phyloP scores from a whole-genome alignment of 2,888 invertebrate species.

The Mythimna lalbum region DNA sequence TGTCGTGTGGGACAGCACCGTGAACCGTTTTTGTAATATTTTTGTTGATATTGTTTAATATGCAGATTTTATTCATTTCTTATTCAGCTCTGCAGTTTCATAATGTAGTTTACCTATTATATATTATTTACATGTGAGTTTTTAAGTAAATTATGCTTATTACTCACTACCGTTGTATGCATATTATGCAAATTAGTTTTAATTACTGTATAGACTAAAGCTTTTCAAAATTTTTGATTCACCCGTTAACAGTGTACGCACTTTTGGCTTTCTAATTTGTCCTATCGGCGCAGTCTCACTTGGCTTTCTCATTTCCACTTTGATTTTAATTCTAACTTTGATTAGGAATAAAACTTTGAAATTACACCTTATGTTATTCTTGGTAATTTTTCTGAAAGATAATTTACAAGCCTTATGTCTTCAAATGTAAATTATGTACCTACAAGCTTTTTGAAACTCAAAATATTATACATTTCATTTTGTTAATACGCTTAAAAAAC shows the following conservation, averaged over 20 bases:
- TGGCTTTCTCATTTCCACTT: slow-evolving; percentile 44
- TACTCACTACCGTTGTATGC: slow-evolving; percentile 1
- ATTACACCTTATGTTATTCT: background rate
- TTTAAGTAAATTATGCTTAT: slow-evolving; percentile 3
- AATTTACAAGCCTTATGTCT: background rate
- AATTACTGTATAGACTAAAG: slow-evolving; percentile 31
- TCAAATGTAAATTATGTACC: background rate
- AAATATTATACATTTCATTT: slow-evolving; percentile 20
- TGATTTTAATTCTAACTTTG: slow-evolving; percentile 13
- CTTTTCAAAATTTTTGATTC: slow-evolving; percentile 31
- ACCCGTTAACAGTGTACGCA: slow-evolving; percentile 32
- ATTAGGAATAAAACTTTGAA: slow-evolving; percentile 28
- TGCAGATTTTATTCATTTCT: slow-evolving; percentile 14
- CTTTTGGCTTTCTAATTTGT: slow-evolving; percentile 33
- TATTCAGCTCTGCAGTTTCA: slow-evolving; percentile 35
- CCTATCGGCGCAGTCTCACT: slow-evolving; percentile 49
- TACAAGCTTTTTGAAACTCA: background rate
- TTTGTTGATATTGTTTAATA: slow-evolving; percentile 18
- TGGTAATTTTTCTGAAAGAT: background rate
- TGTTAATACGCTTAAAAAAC: background rate
- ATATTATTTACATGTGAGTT: slow-evolving; percentile 17
- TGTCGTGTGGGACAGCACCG: slow-evolving; percentile 79
- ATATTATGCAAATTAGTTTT: slow-evolving; percentile 17
- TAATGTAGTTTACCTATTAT: slow-evolving; percentile 25
- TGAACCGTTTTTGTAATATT: slow-evolving; percentile 31